Percentiles rank a stretch among this genome's conserved stretches.
These are phyloP conservation scores for Brachyistius frenatus DNA, from an alignment of 2,113 vertebrate species.

Conservation along the genomic window DNA sequence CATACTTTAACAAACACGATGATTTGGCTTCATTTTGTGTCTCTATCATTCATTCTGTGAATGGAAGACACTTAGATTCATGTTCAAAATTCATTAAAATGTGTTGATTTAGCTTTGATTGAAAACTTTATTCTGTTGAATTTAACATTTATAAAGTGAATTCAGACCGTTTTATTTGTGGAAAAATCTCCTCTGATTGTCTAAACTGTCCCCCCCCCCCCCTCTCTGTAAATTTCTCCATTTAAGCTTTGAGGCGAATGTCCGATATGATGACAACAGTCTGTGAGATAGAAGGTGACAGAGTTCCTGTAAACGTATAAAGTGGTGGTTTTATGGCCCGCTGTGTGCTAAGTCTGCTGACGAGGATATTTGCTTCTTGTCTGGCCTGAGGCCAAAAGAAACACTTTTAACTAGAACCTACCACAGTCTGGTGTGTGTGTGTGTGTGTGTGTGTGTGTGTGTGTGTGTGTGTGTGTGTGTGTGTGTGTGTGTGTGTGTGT, in stretches of 20 bases:
- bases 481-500: constrained; percentile 18
- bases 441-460: constrained; percentile 14
- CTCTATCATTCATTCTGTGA: not conserved
- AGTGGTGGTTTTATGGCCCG: not conserved
- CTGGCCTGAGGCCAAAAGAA: constrained; percentile 45
- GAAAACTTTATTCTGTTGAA: not conserved
- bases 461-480: not conserved
- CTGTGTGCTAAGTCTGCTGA: constrained; percentile 9
- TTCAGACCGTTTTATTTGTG: not conserved
- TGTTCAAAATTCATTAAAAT: too few relatives aligned
- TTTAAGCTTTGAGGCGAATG: not conserved
- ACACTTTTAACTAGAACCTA: constrained; percentile 52
- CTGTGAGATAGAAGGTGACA: constrained; percentile 17
- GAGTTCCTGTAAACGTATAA: constrained; percentile 24
- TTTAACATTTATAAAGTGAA: not conserved
- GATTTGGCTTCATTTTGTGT: too few relatives aligned
- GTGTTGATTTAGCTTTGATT: too few relatives aligned
- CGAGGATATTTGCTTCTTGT: constrained; percentile 38
- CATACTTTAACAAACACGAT: too few relatives aligned
- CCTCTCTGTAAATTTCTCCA: not conserved
- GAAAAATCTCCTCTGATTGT: not conserved
- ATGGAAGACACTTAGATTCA: not conserved
- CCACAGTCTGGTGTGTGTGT: constrained; percentile 29
- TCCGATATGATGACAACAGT: not conserved
- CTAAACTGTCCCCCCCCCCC: not conserved